Percentiles rank a stretch among this genome's conserved stretches.
Conservation (phyloP, 1,140 invertebrate species). For the Pinna nobilis region DNA sequence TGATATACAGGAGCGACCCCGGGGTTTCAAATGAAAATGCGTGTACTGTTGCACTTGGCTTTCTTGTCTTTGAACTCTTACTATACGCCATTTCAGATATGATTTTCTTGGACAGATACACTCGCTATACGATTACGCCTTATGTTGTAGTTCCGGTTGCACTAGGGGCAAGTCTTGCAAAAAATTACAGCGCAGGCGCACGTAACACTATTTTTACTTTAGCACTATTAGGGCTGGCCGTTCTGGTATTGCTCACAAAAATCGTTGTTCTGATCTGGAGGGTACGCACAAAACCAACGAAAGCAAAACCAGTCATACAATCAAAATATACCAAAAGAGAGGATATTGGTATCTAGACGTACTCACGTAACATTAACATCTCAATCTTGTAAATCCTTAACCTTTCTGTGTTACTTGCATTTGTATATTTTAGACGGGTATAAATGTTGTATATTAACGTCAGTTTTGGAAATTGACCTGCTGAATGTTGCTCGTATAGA, state of each 20-base stretch:
- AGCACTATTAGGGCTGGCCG: constrained; percentile 50
- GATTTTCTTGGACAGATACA: constrained; percentile 58
- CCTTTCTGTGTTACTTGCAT: no score
- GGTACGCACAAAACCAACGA: constrained; percentile 40
- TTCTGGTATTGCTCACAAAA: constrained; percentile 30
- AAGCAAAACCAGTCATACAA: no score
- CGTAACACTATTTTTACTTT: constrained; percentile 63
- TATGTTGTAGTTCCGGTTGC: constrained; percentile 66
- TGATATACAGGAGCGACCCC: constrained; percentile 43
- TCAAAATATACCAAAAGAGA: no score
- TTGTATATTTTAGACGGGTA: no score
- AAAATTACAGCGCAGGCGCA: constrained; percentile 50
- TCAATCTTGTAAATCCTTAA: no score
- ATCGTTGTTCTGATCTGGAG: constrained; percentile 49
- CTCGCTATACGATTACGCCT: constrained; percentile 64
- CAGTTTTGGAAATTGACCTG: no score
- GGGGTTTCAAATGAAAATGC: constrained; percentile 38
- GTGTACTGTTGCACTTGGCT: constrained; percentile 48
- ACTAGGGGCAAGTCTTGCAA: constrained; percentile 57
- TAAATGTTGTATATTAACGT: no score
- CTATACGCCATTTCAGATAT: constrained; percentile 58
- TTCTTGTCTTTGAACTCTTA: constrained; percentile 53
- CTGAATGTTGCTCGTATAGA: no score
- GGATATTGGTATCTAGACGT: no score
- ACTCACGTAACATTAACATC: no score